Evolutionary conservation across 2,113 vertebrate genomes (phyloP), one percentile per base, ranked within the genome.

Genomic region (Baryphthengus martii): DNA sequence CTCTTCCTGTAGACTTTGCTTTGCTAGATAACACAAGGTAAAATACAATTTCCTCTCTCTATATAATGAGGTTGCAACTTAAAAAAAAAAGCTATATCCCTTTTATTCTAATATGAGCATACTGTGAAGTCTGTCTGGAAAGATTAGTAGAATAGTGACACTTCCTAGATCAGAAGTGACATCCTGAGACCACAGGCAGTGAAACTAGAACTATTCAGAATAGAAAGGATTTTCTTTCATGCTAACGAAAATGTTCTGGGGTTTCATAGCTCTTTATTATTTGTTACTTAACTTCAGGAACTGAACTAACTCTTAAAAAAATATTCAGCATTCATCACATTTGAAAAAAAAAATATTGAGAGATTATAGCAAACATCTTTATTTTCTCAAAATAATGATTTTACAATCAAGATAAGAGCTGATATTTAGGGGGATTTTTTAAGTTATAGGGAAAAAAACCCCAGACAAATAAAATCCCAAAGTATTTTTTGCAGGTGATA

Each of bases 401-500:
- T 33, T 68, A 35, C 13, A 42, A 65, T 47, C 11, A 67, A 75
- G 49, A 8, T 11, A 49, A 78, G 29, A 52, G 16, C 28, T 87
- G 3, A 17, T 89, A 70, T 37, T 88, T 75, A 58, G 10, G 28
- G 7, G 5, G 0, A n/a, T 72, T 70, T 74, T 68, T 74, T 10
- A 85, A 77, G 11, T 53, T 81, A 47, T 4, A 8, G 21, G 13
- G 4, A 15, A 13, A 20, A 40, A 18, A 61, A 25, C n/a, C n/a
- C n/a, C n/a, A n/a, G 9, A 3, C 11, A 58, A 49, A 39, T 4
- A 62, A n/a, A 13, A 0, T 2, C 6, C 17, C 4, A 15, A 26
- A 50, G 37, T 3, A 7, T 28, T 53, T 92, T 73, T 82, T 8
- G n/a, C 17, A 52, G 77, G 55, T 21, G 6, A 20, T 9, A 68